phyloP scores from a whole-genome alignment of 2,113 vertebrate species.

The Myrmecophaga tridactyla region DNA sequence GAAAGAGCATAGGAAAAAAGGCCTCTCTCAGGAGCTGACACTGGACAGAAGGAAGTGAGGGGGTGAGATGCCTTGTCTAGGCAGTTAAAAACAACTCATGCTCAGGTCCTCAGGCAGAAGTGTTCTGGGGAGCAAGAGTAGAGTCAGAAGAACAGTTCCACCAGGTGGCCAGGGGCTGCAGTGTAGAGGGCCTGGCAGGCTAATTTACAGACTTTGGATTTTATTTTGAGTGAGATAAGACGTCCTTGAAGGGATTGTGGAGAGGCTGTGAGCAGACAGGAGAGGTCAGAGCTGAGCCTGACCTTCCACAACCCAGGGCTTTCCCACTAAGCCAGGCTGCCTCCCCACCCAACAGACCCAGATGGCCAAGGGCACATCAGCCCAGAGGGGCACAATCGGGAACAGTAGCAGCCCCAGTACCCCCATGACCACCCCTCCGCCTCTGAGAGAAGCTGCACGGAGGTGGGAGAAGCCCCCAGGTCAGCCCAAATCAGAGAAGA shows the following conservation, averaged over 20 bases:
- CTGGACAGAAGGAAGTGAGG: neutral
- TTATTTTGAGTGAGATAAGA: neutral
- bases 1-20: neutral
- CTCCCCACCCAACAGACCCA: neutral
- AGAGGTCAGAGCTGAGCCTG: neutral
- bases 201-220: neutral
- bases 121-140: neutral
- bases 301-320: neutral
- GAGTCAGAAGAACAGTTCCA: neutral
- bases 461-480: neutral
- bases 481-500: neutral
- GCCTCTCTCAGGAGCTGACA: neutral
- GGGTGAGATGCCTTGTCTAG: neutral
- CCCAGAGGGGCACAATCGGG: neutral
- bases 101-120: neutral
- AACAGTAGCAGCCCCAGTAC: neutral
- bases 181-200: neutral
- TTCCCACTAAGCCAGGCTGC: neutral
- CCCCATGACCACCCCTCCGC: neutral
- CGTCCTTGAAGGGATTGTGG: neutral
- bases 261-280: neutral
- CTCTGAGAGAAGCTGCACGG: rapidly evolving
- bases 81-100: neutral
- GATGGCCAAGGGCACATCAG: neutral
- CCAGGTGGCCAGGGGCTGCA: neutral